These are phyloP conservation scores for Drosophila infuscata DNA, from an alignment of 2,888 invertebrate genomes.

Conservation along the genomic window DNA sequence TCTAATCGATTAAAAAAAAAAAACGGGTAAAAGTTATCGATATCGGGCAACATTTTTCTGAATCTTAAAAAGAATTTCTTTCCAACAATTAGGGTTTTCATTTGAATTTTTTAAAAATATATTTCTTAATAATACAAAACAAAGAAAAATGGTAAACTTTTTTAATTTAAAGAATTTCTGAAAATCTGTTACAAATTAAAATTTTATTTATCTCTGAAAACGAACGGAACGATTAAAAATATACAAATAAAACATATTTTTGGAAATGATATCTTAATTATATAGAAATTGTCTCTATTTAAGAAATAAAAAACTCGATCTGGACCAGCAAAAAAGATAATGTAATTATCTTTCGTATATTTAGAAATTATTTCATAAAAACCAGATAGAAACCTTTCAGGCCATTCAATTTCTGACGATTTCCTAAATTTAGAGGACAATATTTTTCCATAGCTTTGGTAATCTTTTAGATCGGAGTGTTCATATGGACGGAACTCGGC, in stretches of 20 bases:
- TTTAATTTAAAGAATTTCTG: not conserved
- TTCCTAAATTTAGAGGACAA: not conserved
- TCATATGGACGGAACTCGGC: not conserved
- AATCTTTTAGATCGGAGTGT: not conserved
- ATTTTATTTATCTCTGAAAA: not conserved
- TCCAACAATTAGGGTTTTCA: not conserved
- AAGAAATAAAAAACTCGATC: no score
- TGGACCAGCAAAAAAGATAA: no score
- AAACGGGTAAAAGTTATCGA: not conserved
- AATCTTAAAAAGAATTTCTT: not conserved
- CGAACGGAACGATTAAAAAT: no score
- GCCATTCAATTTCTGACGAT: not conserved
- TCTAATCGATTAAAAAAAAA: not conserved
- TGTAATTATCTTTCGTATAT: not conserved
- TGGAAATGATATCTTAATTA: no score
- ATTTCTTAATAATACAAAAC: not conserved
- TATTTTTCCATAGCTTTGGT: not conserved
- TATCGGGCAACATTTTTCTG: not conserved
- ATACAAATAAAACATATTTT: no score
- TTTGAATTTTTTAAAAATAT: not conserved
- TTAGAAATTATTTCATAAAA: no score
- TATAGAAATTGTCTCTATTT: no score
- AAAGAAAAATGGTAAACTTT: no score
- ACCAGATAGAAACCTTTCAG: not conserved
- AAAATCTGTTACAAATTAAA: not conserved